A percentile compares a stretch with the other conserved stretches of the same genome.
Evolutionary conservation across 2,113 vertebrate genomes (phyloP).

Genomic region (Glaucidium brasilianum): DNA sequence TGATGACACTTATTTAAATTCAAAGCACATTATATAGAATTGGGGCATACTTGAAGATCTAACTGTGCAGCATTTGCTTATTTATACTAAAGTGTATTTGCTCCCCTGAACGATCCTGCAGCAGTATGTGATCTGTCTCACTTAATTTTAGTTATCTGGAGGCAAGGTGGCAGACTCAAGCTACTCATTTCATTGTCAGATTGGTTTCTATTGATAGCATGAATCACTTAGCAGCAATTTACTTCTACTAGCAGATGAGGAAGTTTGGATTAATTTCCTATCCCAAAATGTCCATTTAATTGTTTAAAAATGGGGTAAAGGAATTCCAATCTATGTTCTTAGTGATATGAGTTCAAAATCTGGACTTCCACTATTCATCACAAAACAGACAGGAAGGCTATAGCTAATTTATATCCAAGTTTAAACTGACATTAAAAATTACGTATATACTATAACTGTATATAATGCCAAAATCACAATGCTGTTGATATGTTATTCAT

Average conservation of each 20-base stretch:
- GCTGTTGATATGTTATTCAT: background rate
- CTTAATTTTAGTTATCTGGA: background rate
- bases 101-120: background rate
- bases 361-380: background rate
- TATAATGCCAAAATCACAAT: background rate
- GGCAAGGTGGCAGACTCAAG: background rate
- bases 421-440: background rate
- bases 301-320: background rate
- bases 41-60: background rate
- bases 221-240: background rate
- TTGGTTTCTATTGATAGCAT: background rate
- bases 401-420: background rate
- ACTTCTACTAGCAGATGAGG: background rate
- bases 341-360: background rate
- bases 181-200: background rate
- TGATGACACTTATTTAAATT: background rate
- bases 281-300: background rate
- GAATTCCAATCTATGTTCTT: background rate
- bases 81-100: background rate
- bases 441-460: accelerated
- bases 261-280: background rate
- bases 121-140: background rate
- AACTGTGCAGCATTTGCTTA: background rate
- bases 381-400: background rate
- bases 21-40: background rate